Evolutionary conservation across 2,888 invertebrate species (phyloP).

Genomic region (Lycaena phlaeas): DNA sequence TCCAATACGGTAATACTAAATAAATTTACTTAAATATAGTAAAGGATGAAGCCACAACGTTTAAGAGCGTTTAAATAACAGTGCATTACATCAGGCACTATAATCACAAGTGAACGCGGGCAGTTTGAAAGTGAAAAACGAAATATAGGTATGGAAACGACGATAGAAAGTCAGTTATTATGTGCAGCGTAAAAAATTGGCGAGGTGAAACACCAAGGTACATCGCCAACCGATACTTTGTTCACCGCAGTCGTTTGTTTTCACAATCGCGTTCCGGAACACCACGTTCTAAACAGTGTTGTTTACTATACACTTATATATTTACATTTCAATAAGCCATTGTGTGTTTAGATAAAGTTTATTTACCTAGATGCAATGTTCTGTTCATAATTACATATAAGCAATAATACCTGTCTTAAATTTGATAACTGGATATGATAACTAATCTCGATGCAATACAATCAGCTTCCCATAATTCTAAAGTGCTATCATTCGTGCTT

Average conservation of each 20-base stretch:
- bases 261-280: conserved; percentile 14
- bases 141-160: conserved; percentile 12
- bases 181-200: conserved; percentile 28
- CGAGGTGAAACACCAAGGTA: conserved; percentile 19
- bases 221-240: conserved; percentile 16
- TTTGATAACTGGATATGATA: too few relatives aligned
- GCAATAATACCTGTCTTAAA: too few relatives aligned
- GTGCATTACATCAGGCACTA: background rate
- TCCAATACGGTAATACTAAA: too few relatives aligned
- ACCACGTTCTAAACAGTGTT: conserved; percentile 10
- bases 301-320: conserved; percentile 5
- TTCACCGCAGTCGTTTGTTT: conserved; percentile 18
- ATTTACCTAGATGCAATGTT: too few relatives aligned
- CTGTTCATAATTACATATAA: too few relatives aligned
- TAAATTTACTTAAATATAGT: too few relatives aligned
- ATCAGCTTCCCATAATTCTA: too few relatives aligned
- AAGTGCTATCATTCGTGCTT: too few relatives aligned
- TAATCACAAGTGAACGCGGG: background rate
- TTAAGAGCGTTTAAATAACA: too few relatives aligned
- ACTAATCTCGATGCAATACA: too few relatives aligned
- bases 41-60: too few relatives aligned
- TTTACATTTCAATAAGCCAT: conserved; percentile 4
- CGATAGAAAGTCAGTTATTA: conserved; percentile 25
- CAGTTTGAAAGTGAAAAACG: conserved; percentile 3
- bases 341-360: background rate